Evolutionary conservation across 1,140 invertebrate genomes (phyloP), one percentile per base, ranked within the genome.

Genomic region (Parapsyche elsis): DNA sequence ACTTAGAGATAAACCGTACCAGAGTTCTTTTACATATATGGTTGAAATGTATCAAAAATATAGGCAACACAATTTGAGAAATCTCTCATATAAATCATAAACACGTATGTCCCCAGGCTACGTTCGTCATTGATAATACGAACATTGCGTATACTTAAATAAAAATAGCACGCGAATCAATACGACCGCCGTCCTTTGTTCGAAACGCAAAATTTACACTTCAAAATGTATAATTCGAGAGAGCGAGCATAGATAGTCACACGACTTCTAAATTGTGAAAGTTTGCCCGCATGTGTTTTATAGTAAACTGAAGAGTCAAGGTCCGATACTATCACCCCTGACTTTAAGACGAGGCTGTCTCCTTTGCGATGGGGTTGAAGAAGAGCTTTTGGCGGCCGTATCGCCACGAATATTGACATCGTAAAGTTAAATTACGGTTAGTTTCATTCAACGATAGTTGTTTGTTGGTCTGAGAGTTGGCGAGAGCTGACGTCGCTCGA

Each of bases 401-500:
- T 73, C 24, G 61, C 19, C 61, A 14, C 24, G 67, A 71, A 78
- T 78, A 70, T 78, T 78, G 61, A 78, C 76, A 78, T 70, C 61
- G 59, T 71, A 78, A 78, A 70, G 45, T 78, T 78, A 70, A 78
- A 78, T 78, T 67, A 30, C 61, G 30, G 61, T 78, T 78, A 70
- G 76, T 78, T 78, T 53, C 67, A 45, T 71, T 71, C 53, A 70
- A 78, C 67, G 76, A 57, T 71, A 78, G 76, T 78, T 78, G 76
- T 78, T n/a, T 78, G 76, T 78, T 78, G 9, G 70, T 38, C 26
- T 26, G 16, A 71, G 70, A 14, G 10, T 71, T 44, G 44, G 19
- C 16, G 53, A 75, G 57, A 46, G 44, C 73, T 75, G 73, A 75
- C 73, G 73, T 30, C 46, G 38, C 24, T 1, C 49, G 73, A 16